Evolutionary conservation across 2,797 vertebrate species (phyloP), one percentile per base, ranked within the genome.

Genomic region (Scolopax bukidnonensis): DNA sequence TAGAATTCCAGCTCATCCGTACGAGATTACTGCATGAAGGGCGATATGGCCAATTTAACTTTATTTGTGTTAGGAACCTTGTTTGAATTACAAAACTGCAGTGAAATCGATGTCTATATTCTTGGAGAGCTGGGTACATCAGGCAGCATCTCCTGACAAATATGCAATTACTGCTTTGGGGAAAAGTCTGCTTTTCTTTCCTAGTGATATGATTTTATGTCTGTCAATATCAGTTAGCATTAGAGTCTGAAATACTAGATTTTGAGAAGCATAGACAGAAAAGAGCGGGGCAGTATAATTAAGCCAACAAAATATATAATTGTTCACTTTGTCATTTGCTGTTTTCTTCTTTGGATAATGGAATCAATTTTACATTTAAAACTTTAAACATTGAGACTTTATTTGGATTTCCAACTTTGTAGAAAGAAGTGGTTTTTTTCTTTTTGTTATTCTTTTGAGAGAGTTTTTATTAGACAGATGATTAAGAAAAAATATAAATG

Each of bases 1-100:
- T 96, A 89, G 96, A 90, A 91, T 86, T 97, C 95, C 94, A 88
- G 85, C 47, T 94, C 84, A 84, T 96, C 86, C 87, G 71, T 89
- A 91, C 40, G 71, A 89, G 93, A 94, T 93, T 70, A 73, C 59
- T 75, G 48, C 40, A 57, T 84, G 82, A 94, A 95, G 71, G 47
- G 79, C 70, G 86, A 24, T 48, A 47, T 43, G 76, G 85, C 54
- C 60, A 93, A 88, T 94, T 95, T 87, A 83, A 65, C 59, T 95
- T 77, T 73, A 67, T 89, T 87, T 93, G 82, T 87, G 33, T 80
- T 93, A 81, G 32, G 17, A 61, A 61, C 53, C 48, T 83, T 88
- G 65, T 71, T 75, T 91, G 59, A 79, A 40, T 94, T 92, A 40
- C 14, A 36, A 33, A 76, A 8, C 54, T 87, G 38, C 32, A 84